Evolutionary conservation across 2,113 vertebrate genomes (phyloP).

Genomic region (Rhadina sibilatrix): DNA sequence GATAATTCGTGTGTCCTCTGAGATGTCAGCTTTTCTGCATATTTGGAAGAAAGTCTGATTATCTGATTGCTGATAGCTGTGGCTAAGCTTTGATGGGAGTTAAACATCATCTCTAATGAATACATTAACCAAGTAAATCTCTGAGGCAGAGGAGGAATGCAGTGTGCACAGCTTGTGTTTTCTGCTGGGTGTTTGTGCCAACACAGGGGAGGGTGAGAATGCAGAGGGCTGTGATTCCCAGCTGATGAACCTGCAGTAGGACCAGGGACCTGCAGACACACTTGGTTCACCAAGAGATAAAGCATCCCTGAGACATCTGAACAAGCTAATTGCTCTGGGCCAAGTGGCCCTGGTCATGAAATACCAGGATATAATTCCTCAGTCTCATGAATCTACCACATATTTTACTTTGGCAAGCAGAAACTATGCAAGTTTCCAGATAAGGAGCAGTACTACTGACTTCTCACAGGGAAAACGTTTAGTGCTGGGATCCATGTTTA

Average conservation of each 20-base stretch:
- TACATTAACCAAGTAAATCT: neutral
- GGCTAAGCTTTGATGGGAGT: neutral
- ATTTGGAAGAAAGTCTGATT: neutral
- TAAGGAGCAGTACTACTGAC: neutral
- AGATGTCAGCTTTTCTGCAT: neutral
- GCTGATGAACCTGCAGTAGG: neutral
- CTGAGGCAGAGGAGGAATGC: neutral
- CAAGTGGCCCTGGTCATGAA: neutral
- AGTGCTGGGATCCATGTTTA: neutral
- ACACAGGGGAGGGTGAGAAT: neutral
- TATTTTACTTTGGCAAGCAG: constrained; percentile 27
- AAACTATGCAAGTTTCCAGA: constrained; percentile 8
- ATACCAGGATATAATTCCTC: neutral
- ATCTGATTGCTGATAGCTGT: neutral
- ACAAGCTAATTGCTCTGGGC: neutral
- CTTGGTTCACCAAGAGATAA: neutral
- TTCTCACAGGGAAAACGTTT: neutral
- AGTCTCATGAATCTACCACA: neutral
- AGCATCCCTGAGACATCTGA: neutral
- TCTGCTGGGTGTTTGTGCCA: neutral
- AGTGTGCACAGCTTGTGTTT: neutral
- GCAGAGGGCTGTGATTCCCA: neutral
- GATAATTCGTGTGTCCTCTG: neutral
- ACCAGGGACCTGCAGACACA: neutral
- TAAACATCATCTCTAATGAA: neutral